Evolutionary conservation across 2,797 vertebrate genomes (phyloP), one percentile per base, ranked within the genome.

Genomic region (Falco concolor): DNA sequence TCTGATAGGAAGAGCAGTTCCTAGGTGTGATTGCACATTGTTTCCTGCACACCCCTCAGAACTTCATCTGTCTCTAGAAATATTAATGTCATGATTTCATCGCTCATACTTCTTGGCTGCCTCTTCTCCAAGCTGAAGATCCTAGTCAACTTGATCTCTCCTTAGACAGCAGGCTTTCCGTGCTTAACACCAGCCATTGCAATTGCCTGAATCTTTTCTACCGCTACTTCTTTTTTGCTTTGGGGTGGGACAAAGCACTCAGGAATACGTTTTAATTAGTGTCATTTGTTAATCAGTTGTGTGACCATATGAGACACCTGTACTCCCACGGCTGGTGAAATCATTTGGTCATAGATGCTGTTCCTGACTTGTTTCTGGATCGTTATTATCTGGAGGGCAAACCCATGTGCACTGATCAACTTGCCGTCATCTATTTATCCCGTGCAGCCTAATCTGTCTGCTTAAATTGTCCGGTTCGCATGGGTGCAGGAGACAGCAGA

Each of bases 271-370:
- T 49, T 38, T 67, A 38, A 49, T 49, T 57, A 34, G 13, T 72
- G 64, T 57, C 5, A 13, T 67, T 77, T 56, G 47, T 67, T 57
- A 57, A 6, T 28, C 40, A 61, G 10, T 38, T 28, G 6, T 34
- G 13, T 47, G 64, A 65, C 20, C 8, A 5, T 4, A 45, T 40
- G 45, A 77, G 32, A 24, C 19, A 10, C 17, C 54, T 56, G 20
- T 47, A 53, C 20, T 72, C 30, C 27, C 49, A 21, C 1, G 1
- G 53, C 36, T 0, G 0, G 32, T 60, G 50, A 78, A 78, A 30
- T 25, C 45, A 12, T 36, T 34, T 68, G 36, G 56, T 40, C 25
- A 6, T 50, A 27, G 50, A 15, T 42, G 15, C 5, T 15, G 13
- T 34, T 59, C 54, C 23, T 65, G 21, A 16, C 0, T 11, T 77